Percentiles rank a stretch among this genome's conserved stretches.
Evolutionary conservation across 92 coral and sea anemone species (phyloP).

Genomic region (Epizoanthus illoricatus): DNA sequence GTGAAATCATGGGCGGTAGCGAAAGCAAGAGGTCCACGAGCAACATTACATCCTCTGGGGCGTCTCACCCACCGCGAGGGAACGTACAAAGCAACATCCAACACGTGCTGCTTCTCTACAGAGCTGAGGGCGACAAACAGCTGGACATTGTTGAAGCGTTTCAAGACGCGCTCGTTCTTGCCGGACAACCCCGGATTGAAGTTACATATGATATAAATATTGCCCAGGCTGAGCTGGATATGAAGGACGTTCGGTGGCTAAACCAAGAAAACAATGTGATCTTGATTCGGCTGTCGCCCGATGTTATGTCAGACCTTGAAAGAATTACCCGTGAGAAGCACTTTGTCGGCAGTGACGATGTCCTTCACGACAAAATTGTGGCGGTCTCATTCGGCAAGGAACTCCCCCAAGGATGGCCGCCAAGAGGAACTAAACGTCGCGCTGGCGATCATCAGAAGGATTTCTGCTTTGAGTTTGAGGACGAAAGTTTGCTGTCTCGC

Average conservation of each 20-base stretch:
- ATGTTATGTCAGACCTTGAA: constrained; percentile 54
- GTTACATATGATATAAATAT: constrained; percentile 13
- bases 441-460: constrained; percentile 50
- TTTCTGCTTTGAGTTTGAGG: constrained; percentile 60
- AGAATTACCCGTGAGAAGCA: constrained; percentile 54
- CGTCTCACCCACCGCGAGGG: constrained; percentile 16
- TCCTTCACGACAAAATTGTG: constrained; percentile 72
- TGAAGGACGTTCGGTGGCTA: constrained; percentile 65
- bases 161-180: constrained; percentile 69
- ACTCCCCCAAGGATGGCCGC: constrained; percentile 73
- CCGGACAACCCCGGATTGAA: constrained; percentile 17
- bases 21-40: constrained; percentile 16
- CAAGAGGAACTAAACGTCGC: constrained; percentile 52
- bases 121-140: constrained; percentile 52
- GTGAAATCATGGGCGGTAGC: constrained; percentile 27
- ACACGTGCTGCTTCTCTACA: constrained; percentile 75
- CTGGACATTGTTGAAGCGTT: constrained; percentile 63
- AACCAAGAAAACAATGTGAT: constrained; percentile 73
- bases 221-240: constrained; percentile 6
- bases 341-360: constrained; percentile 65
- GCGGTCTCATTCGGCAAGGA: constrained; percentile 78
- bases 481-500: constrained; percentile 46
- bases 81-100: constrained; percentile 23
- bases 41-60: neutral
- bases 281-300: constrained; percentile 74